A percentile compares a stretch with the other conserved stretches of the same genome.
Evolutionary conservation across 1,140 invertebrate species (phyloP).

Genomic region (Mycetomoellerius zeteki): DNA sequence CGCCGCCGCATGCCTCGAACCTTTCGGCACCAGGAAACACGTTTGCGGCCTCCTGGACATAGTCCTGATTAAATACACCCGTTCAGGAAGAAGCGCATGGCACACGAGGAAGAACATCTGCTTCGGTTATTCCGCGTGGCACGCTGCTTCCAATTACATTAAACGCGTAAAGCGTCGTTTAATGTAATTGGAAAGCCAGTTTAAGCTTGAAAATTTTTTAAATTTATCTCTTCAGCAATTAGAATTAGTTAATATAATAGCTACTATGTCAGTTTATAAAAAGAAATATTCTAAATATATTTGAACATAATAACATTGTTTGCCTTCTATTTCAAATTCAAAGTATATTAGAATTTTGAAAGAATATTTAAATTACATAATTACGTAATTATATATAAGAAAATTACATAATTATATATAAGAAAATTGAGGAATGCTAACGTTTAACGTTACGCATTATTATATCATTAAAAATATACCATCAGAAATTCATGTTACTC

Average conservation of each 20-base stretch:
- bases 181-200: too few species aligned
- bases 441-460: neutral
- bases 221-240: neutral
- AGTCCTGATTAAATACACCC: slow-evolving; percentile 74
- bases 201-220: neutral
- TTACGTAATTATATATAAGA: too few species aligned
- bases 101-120: slow-evolving; percentile 55
- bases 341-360: slow-evolving; percentile 6
- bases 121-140: slow-evolving; percentile 7
- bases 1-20: slow-evolving; percentile 31
- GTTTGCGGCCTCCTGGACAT: slow-evolving; percentile 46
- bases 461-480: slow-evolving; percentile 42
- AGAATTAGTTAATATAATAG: neutral
- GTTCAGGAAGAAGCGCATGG: slow-evolving; percentile 46
- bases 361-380: neutral
- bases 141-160: neutral
- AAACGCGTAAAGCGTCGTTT: neutral
- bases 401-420: neutral
- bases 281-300: neutral
- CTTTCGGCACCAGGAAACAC: slow-evolving; percentile 53
- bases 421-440: neutral
- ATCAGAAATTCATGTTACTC: slow-evolving; percentile 4
- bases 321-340: neutral
- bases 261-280: neutral
- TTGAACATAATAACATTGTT: neutral